Conservation (phyloP, 2,888 invertebrate genomes). For the Epiblema foenella region DNA sequence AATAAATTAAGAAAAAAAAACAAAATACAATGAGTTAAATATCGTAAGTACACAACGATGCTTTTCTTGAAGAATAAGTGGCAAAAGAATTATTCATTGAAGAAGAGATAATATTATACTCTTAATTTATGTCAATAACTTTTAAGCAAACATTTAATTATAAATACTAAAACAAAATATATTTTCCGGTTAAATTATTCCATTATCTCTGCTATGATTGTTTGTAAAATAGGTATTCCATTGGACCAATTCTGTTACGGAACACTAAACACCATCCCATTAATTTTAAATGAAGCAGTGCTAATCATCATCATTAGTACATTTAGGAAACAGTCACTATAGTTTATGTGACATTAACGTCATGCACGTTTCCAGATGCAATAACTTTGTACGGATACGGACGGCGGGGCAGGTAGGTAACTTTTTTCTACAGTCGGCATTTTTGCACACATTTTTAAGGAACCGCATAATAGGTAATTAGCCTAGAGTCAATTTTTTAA, state of each 20-base stretch:
- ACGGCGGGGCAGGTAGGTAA: constrained; percentile 23
- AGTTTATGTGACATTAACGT: constrained; percentile 41
- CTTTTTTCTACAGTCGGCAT: not conserved
- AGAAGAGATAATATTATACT: too few relatives aligned
- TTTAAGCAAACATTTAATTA: too few relatives aligned
- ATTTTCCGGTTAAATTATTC: too few relatives aligned
- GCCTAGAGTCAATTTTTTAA: too few relatives aligned
- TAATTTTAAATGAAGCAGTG: constrained; percentile 1
- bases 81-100: not conserved
- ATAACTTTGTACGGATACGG: not conserved
- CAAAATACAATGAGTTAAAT: too few relatives aligned
- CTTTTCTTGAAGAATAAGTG: not conserved
- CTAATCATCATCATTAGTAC: constrained; percentile 22
- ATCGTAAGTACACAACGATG: not conserved
- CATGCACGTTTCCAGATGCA: constrained; percentile 22
- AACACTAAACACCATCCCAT: not conserved
- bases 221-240: too few relatives aligned
- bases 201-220: too few relatives aligned
- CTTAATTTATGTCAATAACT: not conserved
- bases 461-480: not conserved
- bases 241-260: too few relatives aligned
- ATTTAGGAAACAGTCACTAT: constrained; percentile 30
- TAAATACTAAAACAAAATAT: too few relatives aligned
- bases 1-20: too few relatives aligned
- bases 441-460: not conserved